Conservation (phyloP, 2,797 vertebrate genomes). For the Australoheros facetus region DNA sequence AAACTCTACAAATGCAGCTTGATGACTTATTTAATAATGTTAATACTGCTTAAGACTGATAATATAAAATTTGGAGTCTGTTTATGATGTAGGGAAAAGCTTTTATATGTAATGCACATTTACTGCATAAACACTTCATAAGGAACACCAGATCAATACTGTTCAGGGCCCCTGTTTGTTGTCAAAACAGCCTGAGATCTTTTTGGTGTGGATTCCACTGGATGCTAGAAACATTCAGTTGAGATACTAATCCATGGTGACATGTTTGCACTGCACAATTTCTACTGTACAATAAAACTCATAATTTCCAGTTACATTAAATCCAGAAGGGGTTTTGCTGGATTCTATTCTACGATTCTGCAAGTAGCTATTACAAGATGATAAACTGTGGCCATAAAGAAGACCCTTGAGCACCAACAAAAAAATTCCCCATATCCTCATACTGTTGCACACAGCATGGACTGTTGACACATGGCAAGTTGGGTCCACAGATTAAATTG, state of each 20-base stretch:
- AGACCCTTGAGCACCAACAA: neutral
- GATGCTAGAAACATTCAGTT: neutral
- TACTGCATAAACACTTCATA: neutral
- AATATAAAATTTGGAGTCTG: neutral
- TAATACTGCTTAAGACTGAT: neutral
- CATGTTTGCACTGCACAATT: neutral
- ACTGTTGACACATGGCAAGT: neutral
- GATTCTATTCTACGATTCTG: neutral
- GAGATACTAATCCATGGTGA: neutral
- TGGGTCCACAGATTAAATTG: neutral
- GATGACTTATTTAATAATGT: slow-evolving; percentile 7
- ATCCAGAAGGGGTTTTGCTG: neutral
- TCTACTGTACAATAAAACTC: neutral
- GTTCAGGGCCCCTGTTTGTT: neutral
- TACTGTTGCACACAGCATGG: neutral
- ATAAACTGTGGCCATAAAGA: neutral
- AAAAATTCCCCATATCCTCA: neutral
- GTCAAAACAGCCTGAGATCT: neutral
- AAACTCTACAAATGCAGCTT: neutral
- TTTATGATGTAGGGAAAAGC: neutral
- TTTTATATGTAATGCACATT: neutral
- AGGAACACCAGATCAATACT: neutral
- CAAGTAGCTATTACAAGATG: neutral
- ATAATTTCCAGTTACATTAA: neutral
- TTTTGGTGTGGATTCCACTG: neutral